Conservation (phyloP, 2,113 vertebrate species). For the Toxotes jaculatrix region DNA sequence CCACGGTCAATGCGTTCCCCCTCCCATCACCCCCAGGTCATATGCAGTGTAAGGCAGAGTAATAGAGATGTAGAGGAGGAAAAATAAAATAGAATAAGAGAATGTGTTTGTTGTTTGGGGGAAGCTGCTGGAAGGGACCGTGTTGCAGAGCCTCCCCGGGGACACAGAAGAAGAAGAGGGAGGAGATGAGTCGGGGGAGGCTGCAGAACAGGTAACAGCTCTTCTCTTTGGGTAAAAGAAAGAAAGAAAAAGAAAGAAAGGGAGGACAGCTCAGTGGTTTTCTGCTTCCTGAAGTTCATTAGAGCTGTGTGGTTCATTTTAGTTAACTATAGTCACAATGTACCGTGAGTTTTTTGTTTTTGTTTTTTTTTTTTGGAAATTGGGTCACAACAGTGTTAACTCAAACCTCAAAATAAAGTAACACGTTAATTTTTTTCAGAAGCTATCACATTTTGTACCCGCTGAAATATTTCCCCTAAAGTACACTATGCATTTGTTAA, state of each 20-base stretch:
- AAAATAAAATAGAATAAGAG: slow-evolving; percentile 55
- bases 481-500: slow-evolving; percentile 41
- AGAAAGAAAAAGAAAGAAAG: slow-evolving; percentile 13
- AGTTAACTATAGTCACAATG: slow-evolving; percentile 35
- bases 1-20: slow-evolving; percentile 50
- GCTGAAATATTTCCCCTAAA: slow-evolving; percentile 12
- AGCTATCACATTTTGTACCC: slow-evolving; percentile 27
- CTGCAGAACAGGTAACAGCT: slow-evolving; percentile 57
- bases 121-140: slow-evolving; percentile 53
- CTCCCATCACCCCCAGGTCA: slow-evolving; percentile 54
- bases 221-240: slow-evolving; percentile 32
- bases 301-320: slow-evolving; percentile 36
- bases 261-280: slow-evolving; percentile 26
- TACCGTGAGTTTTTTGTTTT: background rate
- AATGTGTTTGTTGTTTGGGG: slow-evolving; percentile 68
- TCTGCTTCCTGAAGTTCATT: slow-evolving; percentile 45
- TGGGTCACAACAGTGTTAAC: slow-evolving; percentile 48
- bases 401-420: slow-evolving; percentile 30
- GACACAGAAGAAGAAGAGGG: slow-evolving; percentile 48
- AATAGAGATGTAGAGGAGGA: slow-evolving; percentile 51
- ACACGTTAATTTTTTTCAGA: slow-evolving; percentile 8
- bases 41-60: slow-evolving; percentile 59
- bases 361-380: slow-evolving; percentile 44
- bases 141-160: slow-evolving; percentile 53
- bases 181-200: slow-evolving; percentile 41